These are phyloP conservation scores for Protobothrops flavoviridis DNA, from an alignment of 2,113 vertebrate species.

Conservation along the genomic window DNA sequence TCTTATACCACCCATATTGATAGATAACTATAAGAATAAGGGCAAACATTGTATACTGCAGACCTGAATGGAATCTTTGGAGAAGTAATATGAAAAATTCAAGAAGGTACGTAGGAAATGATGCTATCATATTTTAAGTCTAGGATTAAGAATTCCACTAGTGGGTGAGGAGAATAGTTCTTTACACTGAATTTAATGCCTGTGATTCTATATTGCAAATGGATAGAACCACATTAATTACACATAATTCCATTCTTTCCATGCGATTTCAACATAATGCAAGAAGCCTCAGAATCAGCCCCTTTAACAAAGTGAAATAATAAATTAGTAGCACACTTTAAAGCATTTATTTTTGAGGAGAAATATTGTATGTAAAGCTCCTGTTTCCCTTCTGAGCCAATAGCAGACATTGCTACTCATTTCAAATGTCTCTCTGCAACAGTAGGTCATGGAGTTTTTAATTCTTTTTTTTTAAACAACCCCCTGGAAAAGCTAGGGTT, in stretches of 20 bases:
- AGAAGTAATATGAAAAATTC: neutral
- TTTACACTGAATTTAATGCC: neutral
- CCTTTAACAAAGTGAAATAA: neutral
- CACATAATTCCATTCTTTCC: neutral
- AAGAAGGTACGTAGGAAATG: neutral
- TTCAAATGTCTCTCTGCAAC: neutral
- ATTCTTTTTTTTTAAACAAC: neutral
- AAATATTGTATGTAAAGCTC: neutral
- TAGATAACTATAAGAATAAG: neutral
- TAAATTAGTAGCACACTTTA: neutral
- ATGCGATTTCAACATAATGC: neutral
- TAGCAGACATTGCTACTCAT: neutral
- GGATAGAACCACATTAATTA: neutral
- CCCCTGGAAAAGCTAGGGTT: neutral
- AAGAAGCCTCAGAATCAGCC: neutral
- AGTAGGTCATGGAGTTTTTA: neutral
- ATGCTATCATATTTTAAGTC: neutral
- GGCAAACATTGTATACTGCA: neutral
- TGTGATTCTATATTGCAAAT: neutral
- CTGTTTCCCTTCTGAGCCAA: neutral
- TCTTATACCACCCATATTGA: neutral
- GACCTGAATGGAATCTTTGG: neutral
- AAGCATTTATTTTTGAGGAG: neutral
- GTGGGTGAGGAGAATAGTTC: neutral
- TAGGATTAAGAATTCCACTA: neutral